A percentile compares a stretch with the other conserved stretches of the same genome.
Conservation (phyloP, 2,113 vertebrate genomes). For the Alces alces region DNA sequence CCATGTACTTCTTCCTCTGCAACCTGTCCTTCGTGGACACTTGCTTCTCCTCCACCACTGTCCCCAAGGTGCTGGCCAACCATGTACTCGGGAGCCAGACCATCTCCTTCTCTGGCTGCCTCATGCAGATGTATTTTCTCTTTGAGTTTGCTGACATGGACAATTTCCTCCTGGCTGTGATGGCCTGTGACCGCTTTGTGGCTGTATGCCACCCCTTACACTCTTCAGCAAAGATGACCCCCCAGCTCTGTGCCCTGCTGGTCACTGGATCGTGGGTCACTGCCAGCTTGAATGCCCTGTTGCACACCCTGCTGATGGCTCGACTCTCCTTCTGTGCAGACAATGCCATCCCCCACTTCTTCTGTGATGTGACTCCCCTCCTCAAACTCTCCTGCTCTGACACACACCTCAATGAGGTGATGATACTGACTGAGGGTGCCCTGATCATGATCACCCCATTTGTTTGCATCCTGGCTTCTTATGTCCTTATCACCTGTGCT, state of each 20-base stretch:
- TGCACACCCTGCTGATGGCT: constrained; percentile 69
- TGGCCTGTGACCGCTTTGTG: constrained; percentile 66
- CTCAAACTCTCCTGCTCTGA: constrained; percentile 66
- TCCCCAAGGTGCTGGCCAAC: constrained; percentile 68
- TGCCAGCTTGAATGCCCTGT: background rate
- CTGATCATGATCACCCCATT: constrained; percentile 49
- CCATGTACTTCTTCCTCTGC: constrained; percentile 74
- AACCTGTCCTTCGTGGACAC: constrained; percentile 68
- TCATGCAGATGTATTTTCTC: constrained; percentile 65
- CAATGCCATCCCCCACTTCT: constrained; percentile 68
- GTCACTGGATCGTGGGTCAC: constrained; percentile 29
- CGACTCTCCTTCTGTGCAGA: constrained; percentile 51
- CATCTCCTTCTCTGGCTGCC: constrained; percentile 67
- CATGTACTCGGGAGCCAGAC: background rate
- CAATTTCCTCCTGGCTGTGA: constrained; percentile 71
- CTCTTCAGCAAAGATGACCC: constrained; percentile 24
- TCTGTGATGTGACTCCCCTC: constrained; percentile 62
- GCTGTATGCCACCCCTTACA: constrained; percentile 66
- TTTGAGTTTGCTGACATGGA: constrained; percentile 48
- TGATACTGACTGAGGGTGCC: constrained; percentile 22
- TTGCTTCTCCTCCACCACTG: constrained; percentile 60
- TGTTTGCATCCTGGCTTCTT: constrained; percentile 28
- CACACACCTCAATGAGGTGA: constrained; percentile 31
- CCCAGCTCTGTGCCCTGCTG: constrained; percentile 25
- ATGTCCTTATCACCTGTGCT: constrained; percentile 10